A percentile compares a stretch with the other conserved stretches of the same genome.
Conservation (phyloP, 2,888 invertebrate genomes). For the Dasysyrphus tricinctus region DNA sequence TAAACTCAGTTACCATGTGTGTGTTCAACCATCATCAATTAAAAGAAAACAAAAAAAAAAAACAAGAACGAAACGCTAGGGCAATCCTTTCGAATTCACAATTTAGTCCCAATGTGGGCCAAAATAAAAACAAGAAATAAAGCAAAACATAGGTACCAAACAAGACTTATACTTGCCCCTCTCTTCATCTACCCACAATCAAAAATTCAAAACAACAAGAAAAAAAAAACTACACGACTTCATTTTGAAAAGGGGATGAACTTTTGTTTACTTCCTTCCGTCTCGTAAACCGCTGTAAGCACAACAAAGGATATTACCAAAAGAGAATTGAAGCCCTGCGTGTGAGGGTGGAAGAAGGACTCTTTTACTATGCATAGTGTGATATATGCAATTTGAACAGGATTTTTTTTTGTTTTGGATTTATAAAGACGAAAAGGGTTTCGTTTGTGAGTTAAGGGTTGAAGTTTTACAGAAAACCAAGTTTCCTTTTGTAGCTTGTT, state of each 20-base stretch:
- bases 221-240: slow-evolving; percentile 55
- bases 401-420: slow-evolving; percentile 14
- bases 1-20: slow-evolving; percentile 51
- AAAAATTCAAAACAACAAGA: slow-evolving; percentile 15
- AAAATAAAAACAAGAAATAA: slow-evolving; percentile 40
- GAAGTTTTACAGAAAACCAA: slow-evolving; percentile 8
- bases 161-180: background rate
- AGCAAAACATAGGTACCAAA: slow-evolving; percentile 9
- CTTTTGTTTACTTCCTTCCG: slow-evolving; percentile 73
- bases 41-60: slow-evolving; percentile 19
- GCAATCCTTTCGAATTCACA: slow-evolving; percentile 56
- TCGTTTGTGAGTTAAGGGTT: slow-evolving; percentile 38
- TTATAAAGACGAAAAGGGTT: slow-evolving; percentile 39
- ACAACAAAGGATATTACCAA: slow-evolving; percentile 60
- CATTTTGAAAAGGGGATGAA: slow-evolving; percentile 63
- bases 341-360: slow-evolving; percentile 38
- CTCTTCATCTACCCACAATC: background rate
- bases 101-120: slow-evolving; percentile 65
- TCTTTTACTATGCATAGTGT: slow-evolving; percentile 44
- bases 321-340: slow-evolving; percentile 26
- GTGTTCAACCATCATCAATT: slow-evolving; percentile 56
- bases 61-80: slow-evolving; percentile 3
- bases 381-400: slow-evolving; percentile 57
- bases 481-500: slow-evolving; percentile 15
- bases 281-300: slow-evolving; percentile 58